phyloP scores from a whole-genome alignment of 2,797 vertebrate species.

The Alosa sapidissima region DNA sequence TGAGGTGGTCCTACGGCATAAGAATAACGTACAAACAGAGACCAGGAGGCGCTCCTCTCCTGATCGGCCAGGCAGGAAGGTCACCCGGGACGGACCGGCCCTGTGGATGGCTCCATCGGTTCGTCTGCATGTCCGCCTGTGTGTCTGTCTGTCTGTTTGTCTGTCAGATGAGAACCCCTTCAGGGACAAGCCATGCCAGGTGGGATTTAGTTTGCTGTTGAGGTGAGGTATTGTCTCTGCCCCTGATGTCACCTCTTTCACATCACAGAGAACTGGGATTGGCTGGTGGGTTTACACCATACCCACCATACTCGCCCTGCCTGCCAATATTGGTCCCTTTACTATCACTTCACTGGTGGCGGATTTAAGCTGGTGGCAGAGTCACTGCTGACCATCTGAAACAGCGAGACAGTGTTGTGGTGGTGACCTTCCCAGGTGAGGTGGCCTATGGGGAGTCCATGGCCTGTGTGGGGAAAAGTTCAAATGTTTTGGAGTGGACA shows the following conservation, averaged over 20 bases:
- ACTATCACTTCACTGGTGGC: background rate
- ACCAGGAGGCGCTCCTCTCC: background rate
- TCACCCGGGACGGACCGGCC: background rate
- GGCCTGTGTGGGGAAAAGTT: background rate
- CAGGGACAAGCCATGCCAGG: background rate
- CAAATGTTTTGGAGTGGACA: conserved; percentile 3
- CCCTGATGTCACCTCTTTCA: background rate
- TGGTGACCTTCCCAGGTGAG: background rate
- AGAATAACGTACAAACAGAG: background rate
- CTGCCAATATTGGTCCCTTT: background rate
- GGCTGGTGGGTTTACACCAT: background rate
- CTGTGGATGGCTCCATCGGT: background rate
- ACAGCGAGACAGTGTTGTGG: background rate
- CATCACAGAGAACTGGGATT: background rate
- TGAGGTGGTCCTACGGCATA: background rate
- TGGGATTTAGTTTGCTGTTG: background rate
- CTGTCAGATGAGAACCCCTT: background rate
- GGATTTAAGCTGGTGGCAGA: background rate
- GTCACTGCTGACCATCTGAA: background rate
- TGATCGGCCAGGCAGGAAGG: background rate
- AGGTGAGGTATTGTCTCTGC: background rate
- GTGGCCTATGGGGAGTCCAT: background rate
- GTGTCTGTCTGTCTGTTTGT: background rate
- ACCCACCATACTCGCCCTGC: background rate
- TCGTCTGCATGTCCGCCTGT: background rate